Percentiles rank a stretch among this genome's conserved stretches.
Conservation (phyloP, 2,888 invertebrate genomes). For the Ophioninae sp. region DNA sequence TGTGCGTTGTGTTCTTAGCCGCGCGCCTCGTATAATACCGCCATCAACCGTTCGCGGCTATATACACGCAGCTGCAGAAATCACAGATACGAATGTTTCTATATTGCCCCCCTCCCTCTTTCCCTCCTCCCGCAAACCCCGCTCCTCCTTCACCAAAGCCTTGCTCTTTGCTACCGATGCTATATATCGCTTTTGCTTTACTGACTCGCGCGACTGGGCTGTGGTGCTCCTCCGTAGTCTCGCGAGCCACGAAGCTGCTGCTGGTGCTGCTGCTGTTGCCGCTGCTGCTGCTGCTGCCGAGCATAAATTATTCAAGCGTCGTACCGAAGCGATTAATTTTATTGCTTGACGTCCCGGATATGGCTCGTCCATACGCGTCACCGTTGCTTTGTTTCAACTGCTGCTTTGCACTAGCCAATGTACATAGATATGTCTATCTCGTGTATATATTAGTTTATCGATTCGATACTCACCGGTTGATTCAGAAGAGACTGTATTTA, state of each 20-base stretch:
- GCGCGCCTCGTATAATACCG: slow-evolving; percentile 16
- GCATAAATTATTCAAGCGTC: slow-evolving; percentile 77
- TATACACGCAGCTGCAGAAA: slow-evolving; percentile 43
- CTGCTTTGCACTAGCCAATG: slow-evolving; percentile 56
- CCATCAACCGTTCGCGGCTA: slow-evolving; percentile 35
- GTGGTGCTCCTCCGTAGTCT: slow-evolving; percentile 24
- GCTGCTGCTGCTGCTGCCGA: slow-evolving; percentile 15
- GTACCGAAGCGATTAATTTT: slow-evolving; percentile 77
- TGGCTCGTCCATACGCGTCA: slow-evolving; percentile 76
- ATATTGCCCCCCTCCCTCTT: slow-evolving; percentile 4
- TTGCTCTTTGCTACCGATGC: slow-evolving; percentile 35
- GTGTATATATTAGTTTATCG: slow-evolving; percentile 32
- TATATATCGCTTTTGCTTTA: slow-evolving; percentile 35
- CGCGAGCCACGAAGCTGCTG: slow-evolving; percentile 57
- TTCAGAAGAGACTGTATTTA: slow-evolving; percentile 6
- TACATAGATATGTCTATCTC: slow-evolving; percentile 55
- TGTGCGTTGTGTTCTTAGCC: slow-evolving; percentile 36
- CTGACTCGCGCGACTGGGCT: slow-evolving; percentile 45
- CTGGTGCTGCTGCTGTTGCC: too few species aligned
- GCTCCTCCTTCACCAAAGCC: neutral
- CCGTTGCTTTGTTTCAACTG: slow-evolving; percentile 72
- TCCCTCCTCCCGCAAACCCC: too few species aligned
- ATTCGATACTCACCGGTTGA: slow-evolving; percentile 29
- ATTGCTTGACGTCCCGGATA: slow-evolving; percentile 77
- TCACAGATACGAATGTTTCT: slow-evolving; percentile 47